phyloP scores from a whole-genome alignment of 2,888 invertebrate genomes.

The Bombyx huttoni region DNA sequence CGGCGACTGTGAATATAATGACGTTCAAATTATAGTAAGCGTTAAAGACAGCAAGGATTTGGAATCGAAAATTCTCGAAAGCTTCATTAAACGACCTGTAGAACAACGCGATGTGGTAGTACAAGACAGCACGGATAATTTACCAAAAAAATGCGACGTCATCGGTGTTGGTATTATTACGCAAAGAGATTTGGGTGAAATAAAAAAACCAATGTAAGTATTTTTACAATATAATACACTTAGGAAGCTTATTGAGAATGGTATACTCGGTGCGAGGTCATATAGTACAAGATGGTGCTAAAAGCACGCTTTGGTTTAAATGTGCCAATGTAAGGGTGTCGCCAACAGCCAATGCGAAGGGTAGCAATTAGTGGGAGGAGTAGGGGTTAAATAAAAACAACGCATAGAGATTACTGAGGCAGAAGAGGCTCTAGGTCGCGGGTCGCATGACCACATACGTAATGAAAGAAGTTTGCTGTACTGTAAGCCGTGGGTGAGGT shows the following conservation, averaged over 20 bases:
- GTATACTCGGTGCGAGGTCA: too few species aligned
- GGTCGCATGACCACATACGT: too few species aligned
- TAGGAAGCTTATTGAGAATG: background rate
- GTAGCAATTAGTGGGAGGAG: too few species aligned
- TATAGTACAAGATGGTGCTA: too few species aligned
- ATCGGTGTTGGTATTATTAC: slow-evolving; percentile 45
- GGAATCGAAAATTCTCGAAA: slow-evolving; percentile 23
- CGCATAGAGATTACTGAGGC: too few species aligned
- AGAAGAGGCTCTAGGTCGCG: too few species aligned
- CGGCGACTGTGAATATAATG: slow-evolving; percentile 18
- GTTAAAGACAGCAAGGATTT: slow-evolving; percentile 20
- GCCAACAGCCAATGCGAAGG: too few species aligned
- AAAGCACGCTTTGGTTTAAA: too few species aligned
- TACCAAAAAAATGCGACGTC: slow-evolving; percentile 34
- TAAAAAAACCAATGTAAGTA: slow-evolving; percentile 41
- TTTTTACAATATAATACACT: background rate
- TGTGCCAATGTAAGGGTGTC: too few species aligned
- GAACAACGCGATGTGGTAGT: slow-evolving; percentile 28
- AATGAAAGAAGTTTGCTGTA: too few species aligned
- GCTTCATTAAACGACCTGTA: slow-evolving; percentile 18
- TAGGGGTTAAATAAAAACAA: too few species aligned
- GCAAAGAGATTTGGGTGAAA: slow-evolving; percentile 28
- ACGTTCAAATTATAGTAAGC: slow-evolving; percentile 25
- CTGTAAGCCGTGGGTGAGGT: too few species aligned
- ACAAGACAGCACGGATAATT: slow-evolving; percentile 31